Evolutionary conservation across 2,888 invertebrate genomes (phyloP), one percentile per base, ranked within the genome.

Genomic region (Eupithecia dodoneata): DNA sequence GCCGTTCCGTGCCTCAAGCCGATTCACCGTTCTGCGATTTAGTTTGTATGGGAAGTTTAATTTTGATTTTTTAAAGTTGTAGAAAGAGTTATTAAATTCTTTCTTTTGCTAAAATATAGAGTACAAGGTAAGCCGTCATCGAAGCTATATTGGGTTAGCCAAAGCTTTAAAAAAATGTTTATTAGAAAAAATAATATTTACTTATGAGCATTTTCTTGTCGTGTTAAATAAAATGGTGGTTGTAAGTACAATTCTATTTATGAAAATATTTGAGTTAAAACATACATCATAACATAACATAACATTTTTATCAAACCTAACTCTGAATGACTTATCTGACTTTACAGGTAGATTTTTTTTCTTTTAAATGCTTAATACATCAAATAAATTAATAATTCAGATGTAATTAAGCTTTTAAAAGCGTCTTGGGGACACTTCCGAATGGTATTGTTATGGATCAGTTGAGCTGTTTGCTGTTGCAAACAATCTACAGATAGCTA

Each of bases 31-130:
- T 94, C 92, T 84, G 86, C 88, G 87, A 94, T 94, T 95, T 95
- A 95, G 93, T 95, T 95, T 94, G 94, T 95, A 95, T 94, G 94
- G 92, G 89, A 90, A 94, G 90, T 89, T 93, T 92, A 89, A 90
- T 90, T 93, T 93, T 85, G 89, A 90, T 91, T 94, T 95, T 95
- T 94, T 91, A 85, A 91, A 88, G 87, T 86, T 85, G 89, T 92
- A 88, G 91, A 90, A 87, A 83, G 90, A 88, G 88, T 90, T 94
- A 93, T 87, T 88, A 86, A 88, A 89, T 88, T 89, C 76, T 85
- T 93, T 94, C 88, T 91, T 92, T 90, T 88, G 87, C 85, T 92
- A 94, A 94, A 93, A 93, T 93, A 89, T 91, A 91, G 91, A 89
- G 90, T 89, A 85, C 86, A 85, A 87, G 89, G 87, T 88, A 91